phyloP scores from a whole-genome alignment of 2,888 invertebrate species.

The Chaetoderma sp. region DNA sequence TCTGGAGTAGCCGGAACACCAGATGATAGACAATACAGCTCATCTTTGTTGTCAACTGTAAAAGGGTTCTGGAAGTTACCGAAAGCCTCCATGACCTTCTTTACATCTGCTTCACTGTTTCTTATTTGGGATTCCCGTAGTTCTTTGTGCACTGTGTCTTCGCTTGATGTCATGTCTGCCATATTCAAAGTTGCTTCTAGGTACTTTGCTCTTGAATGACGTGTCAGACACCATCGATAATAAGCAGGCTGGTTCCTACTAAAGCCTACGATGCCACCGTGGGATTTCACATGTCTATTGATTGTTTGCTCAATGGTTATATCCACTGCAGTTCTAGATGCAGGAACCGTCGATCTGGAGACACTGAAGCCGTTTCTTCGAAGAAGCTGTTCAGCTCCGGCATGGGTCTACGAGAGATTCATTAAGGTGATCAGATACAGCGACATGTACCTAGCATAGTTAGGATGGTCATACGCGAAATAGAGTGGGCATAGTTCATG shows the following conservation, averaged over 20 bases:
- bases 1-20: slow-evolving; percentile 25
- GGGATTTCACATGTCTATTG: slow-evolving; percentile 31
- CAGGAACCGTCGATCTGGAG: slow-evolving; percentile 19
- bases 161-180: slow-evolving; percentile 18
- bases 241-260: slow-evolving; percentile 29
- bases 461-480: slow-evolving; percentile 24
- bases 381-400: slow-evolving; percentile 26
- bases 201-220: slow-evolving; percentile 22
- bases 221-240: slow-evolving; percentile 25
- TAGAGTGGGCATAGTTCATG: slow-evolving; percentile 23
- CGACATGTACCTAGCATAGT: slow-evolving; percentile 29
- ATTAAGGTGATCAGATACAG: slow-evolving; percentile 21
- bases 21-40: slow-evolving; percentile 31
- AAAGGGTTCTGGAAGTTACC: slow-evolving; percentile 26
- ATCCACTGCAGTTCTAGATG: slow-evolving; percentile 28
- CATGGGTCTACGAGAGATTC: slow-evolving; percentile 23
- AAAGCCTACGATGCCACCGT: slow-evolving; percentile 30
- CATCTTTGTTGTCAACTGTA: neutral
- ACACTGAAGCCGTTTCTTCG: slow-evolving; percentile 28
- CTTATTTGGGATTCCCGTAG: slow-evolving; percentile 4
- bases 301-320: slow-evolving; percentile 36
- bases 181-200: slow-evolving; percentile 17
- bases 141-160: slow-evolving; percentile 20
- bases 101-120: slow-evolving; percentile 10
- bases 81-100: slow-evolving; percentile 11